Evolutionary conservation across 2,797 vertebrate genomes (phyloP).

Genomic region (Sphenopsis melanotis): DNA sequence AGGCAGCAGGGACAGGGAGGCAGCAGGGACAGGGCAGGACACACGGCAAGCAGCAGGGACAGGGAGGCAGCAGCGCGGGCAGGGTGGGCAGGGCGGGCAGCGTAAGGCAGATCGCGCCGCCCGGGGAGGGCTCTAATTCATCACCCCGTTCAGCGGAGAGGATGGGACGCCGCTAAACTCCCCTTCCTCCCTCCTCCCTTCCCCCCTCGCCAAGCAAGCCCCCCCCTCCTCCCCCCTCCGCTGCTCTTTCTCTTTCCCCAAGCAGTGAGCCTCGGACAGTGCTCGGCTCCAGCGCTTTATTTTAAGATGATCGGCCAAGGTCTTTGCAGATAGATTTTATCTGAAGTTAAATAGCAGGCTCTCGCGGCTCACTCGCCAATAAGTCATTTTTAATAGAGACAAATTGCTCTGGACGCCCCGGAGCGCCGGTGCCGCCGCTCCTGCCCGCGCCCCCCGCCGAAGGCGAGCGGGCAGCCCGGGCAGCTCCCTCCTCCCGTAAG

Average conservation of each 20-base stretch:
- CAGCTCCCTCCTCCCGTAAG: conserved; percentile 55
- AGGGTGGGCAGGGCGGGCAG: background rate
- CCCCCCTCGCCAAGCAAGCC: background rate
- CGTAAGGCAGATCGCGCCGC: background rate
- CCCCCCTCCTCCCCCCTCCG: background rate
- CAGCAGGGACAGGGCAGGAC: background rate
- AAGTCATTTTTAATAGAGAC: conserved; percentile 55
- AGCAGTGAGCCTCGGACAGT: conserved; percentile 53
- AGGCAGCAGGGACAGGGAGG: background rate
- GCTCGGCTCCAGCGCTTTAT: conserved; percentile 28
- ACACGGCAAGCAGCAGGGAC: background rate
- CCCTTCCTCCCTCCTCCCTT: conserved; percentile 40
- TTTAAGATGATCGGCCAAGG: conserved; percentile 51
- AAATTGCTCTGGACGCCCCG: conserved; percentile 39
- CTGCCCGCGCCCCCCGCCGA: background rate
- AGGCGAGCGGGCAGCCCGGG: conserved; percentile 16
- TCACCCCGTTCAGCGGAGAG: background rate
- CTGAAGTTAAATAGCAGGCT: conserved; percentile 45
- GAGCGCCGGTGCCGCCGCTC: conserved; percentile 18
- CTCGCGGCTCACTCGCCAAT: conserved; percentile 2
- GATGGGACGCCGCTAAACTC: conserved; percentile 28
- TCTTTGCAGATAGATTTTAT: conserved; percentile 48
- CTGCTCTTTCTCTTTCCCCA: conserved; percentile 27
- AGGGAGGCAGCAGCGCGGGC: background rate
- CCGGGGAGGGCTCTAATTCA: background rate